These are phyloP conservation scores for Alloscopus bannaensis DNA, from an alignment of 2,888 invertebrate genomes.

Conservation along the genomic window DNA sequence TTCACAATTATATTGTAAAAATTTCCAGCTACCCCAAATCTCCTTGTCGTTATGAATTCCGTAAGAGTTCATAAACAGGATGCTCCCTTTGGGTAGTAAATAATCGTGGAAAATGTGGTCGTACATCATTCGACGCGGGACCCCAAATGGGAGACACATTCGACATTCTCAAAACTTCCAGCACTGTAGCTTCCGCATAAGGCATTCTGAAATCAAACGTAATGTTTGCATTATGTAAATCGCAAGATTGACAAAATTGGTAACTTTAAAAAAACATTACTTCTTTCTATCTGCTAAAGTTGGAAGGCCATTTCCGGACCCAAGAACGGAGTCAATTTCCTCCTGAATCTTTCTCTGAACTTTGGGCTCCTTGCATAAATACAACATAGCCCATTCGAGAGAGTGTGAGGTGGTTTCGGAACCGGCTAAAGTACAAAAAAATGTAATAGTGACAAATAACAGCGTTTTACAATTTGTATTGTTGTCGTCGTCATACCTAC, in stretches of 20 bases:
- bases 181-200: slow-evolving; percentile 59
- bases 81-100: slow-evolving; percentile 41
- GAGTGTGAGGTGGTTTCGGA: slow-evolving; percentile 9
- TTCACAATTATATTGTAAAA: too few relatives aligned
- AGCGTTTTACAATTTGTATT: too few relatives aligned
- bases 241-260: too few relatives aligned
- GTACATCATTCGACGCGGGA: slow-evolving; percentile 42
- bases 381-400: neutral
- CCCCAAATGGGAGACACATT: slow-evolving; percentile 45
- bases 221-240: too few relatives aligned
- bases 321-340: slow-evolving; percentile 16
- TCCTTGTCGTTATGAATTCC: slow-evolving; percentile 52
- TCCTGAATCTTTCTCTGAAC: slow-evolving; percentile 17
- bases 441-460: too few relatives aligned
- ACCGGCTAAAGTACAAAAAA: too few relatives aligned
- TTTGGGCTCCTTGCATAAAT: neutral
- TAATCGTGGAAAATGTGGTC: slow-evolving; percentile 37
- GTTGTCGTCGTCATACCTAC: too few relatives aligned
- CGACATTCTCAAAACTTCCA: slow-evolving; percentile 58
- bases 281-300: too few relatives aligned
- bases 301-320: too few relatives aligned
- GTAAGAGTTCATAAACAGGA: slow-evolving; percentile 43
- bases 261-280: too few relatives aligned
- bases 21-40: too few relatives aligned
- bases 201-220: slow-evolving; percentile 64